Conservation (phyloP, 2,888 invertebrate species). For the Dasypolia templi region DNA sequence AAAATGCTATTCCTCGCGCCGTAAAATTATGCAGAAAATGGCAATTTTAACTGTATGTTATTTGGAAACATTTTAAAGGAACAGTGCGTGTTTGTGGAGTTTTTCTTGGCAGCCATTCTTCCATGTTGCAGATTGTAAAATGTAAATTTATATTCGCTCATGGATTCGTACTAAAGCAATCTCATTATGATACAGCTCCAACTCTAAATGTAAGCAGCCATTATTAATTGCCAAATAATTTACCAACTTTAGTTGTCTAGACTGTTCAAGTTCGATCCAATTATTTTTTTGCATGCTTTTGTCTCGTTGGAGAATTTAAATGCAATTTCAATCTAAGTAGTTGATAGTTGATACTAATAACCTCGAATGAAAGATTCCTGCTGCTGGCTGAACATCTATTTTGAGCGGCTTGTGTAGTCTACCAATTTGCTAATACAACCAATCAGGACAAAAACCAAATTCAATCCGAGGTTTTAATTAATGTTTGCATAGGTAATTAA, state of each 20-base stretch:
- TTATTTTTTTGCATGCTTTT: background rate
- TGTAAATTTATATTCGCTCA: background rate
- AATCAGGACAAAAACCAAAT: background rate
- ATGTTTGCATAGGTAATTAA: background rate
- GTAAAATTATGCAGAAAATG: conserved; percentile 9
- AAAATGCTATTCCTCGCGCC: conserved; percentile 6
- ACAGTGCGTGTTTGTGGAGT: background rate
- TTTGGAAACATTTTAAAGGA: conserved; percentile 47
- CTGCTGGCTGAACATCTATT: background rate
- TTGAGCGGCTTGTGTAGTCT: background rate
- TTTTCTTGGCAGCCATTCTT: conserved; percentile 33
- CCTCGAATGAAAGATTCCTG: conserved; percentile 12
- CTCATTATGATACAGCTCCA: background rate
- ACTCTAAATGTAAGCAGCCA: background rate
- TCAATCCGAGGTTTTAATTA: background rate
- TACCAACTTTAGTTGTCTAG: conserved; percentile 6
- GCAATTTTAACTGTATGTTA: conserved; percentile 11
- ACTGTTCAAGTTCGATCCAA: background rate
- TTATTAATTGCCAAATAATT: background rate
- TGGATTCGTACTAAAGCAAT: background rate
- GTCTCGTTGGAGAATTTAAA: conserved; percentile 4
- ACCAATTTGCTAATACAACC: background rate
- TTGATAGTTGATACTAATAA: background rate
- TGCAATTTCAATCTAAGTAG: conserved; percentile 21
- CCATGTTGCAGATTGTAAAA: background rate